A percentile compares a stretch with the other conserved stretches of the same genome.
These are phyloP conservation scores for Orcinus orca DNA, from an alignment of 2,113 vertebrate genomes.

Conservation along the genomic window DNA sequence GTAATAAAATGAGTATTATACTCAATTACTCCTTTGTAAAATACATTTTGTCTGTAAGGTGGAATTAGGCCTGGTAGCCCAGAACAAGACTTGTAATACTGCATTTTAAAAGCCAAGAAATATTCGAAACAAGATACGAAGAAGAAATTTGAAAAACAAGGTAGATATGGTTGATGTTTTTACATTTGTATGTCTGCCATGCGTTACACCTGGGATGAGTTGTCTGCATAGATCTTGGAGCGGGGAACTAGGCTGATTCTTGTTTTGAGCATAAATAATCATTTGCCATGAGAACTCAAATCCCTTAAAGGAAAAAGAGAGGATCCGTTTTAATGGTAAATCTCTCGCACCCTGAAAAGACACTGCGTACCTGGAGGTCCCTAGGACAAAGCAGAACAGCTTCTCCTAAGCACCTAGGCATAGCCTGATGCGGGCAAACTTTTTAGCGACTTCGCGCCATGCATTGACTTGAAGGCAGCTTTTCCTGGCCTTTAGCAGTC, in stretches of 20 bases:
- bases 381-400: neutral
- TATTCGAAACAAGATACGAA: neutral
- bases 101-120: slow-evolving; percentile 17
- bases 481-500: neutral
- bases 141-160: neutral
- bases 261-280: neutral
- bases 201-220: neutral
- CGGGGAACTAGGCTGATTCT: neutral
- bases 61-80: neutral
- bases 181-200: neutral
- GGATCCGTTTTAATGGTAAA: neutral
- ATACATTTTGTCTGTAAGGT: neutral
- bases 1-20: neutral
- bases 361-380: neutral
- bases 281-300: neutral
- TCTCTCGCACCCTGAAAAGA: neutral
- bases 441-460: neutral
- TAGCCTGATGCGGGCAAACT: neutral
- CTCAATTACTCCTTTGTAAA: neutral
- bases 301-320: neutral
- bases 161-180: neutral
- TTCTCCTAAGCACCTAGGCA: neutral
- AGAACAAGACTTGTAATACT: neutral
- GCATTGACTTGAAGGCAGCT: neutral
- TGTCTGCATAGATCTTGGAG: neutral